Evolutionary conservation across 2,113 vertebrate genomes (phyloP).

Genomic region (Rousettus leschenaultii): DNA sequence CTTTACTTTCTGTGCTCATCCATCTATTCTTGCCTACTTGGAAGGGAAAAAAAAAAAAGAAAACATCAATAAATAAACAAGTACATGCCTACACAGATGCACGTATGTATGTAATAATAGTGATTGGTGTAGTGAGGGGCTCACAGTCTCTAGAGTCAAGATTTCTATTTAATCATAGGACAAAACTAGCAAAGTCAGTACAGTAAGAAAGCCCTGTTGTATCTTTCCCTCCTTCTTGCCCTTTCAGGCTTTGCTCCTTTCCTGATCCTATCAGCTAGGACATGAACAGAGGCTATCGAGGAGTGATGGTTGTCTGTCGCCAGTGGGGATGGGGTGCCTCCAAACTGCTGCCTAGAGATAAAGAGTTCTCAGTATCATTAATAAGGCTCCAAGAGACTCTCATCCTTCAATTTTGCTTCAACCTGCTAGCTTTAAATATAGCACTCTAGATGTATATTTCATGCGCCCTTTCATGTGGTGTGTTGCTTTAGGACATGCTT

Average conservation of each 20-base stretch:
- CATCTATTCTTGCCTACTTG: background rate
- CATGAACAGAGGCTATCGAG: background rate
- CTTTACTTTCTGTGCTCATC: background rate
- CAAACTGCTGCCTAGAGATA: background rate
- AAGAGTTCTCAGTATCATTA: background rate
- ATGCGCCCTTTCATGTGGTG: background rate
- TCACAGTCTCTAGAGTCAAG: background rate
- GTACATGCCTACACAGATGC: too few species aligned
- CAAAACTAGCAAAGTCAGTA: background rate
- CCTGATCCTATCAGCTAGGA: background rate
- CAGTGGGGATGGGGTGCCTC: background rate
- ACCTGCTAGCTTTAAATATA: background rate
- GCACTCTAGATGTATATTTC: background rate
- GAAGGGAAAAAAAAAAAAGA: background rate
- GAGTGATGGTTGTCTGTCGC: background rate
- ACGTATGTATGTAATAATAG: background rate
- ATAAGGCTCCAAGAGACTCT: background rate
- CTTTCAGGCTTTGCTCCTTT: background rate
- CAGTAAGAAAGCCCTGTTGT: background rate
- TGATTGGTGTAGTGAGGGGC: background rate
- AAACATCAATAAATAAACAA: background rate
- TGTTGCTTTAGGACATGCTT: constrained; percentile 18
- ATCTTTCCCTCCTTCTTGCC: background rate
- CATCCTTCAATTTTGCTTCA: background rate
- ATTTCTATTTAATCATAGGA: background rate